Evolutionary conservation across 2,888 invertebrate species (phyloP).

Genomic region (Idaea aversata): DNA sequence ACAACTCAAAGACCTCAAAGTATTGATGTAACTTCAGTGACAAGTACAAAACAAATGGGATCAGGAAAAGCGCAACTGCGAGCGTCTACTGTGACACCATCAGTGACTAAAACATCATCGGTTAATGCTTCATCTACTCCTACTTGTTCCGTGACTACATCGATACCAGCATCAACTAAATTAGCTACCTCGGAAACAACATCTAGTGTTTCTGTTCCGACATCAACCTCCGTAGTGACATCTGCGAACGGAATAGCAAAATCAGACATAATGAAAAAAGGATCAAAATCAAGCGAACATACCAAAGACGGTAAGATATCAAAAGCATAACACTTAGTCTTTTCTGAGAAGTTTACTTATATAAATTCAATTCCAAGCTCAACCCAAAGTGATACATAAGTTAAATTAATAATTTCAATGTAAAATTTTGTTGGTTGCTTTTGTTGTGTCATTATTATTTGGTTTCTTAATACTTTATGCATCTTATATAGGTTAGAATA

Average conservation of each 20-base stretch:
- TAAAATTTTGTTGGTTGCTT: not conserved
- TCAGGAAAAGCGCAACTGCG: not conserved
- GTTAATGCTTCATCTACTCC: slow-evolving; percentile 18
- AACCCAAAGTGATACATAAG: slow-evolving; percentile 48
- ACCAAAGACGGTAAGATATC: slow-evolving; percentile 36
- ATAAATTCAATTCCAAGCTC: slow-evolving; percentile 46
- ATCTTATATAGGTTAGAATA: slow-evolving; percentile 14
- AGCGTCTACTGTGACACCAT: slow-evolving; percentile 10
- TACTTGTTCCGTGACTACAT: slow-evolving; percentile 9
- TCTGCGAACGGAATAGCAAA: slow-evolving; percentile 18
- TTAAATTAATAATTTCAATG: slow-evolving; percentile 23
- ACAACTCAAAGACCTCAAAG: slow-evolving; percentile 9
- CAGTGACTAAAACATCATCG: slow-evolving; percentile 21
- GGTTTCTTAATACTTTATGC: not conserved
- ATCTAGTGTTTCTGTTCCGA: not conserved
- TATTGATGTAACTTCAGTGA: slow-evolving; percentile 8
- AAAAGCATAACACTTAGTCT: slow-evolving; percentile 43
- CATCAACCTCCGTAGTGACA: not conserved
- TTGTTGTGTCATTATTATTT: not conserved
- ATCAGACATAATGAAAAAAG: slow-evolving; percentile 29
- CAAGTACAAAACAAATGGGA: slow-evolving; percentile 7
- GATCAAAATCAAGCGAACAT: slow-evolving; percentile 35
- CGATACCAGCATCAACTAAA: slow-evolving; percentile 14
- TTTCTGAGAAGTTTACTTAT: slow-evolving; percentile 20
- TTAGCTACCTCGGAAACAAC: slow-evolving; percentile 8